These are phyloP conservation scores for Montipora capitata DNA, from an alignment of 92 coral and sea anemone species.

Conservation along the genomic window DNA sequence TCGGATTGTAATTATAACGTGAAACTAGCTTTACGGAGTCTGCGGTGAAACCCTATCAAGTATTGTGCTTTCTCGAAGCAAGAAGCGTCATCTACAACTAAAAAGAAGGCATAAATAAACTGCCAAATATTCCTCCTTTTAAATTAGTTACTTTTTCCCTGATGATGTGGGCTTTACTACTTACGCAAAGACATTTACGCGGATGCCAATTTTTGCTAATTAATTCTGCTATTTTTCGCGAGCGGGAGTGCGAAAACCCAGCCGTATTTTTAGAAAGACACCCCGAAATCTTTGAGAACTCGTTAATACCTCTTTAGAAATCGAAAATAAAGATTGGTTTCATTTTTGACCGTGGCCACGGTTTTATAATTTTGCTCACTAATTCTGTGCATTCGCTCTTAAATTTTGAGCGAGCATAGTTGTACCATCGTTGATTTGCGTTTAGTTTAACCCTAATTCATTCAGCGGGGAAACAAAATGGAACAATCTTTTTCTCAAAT, in stretches of 20 bases:
- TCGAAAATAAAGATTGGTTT: background rate
- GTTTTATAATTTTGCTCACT: background rate
- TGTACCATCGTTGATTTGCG: too few relatives aligned
- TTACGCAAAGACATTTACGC: background rate
- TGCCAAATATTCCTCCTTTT: background rate
- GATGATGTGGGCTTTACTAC: background rate
- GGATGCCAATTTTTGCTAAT: background rate
- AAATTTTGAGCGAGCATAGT: too few relatives aligned
- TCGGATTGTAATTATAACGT: background rate
- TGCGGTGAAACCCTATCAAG: background rate
- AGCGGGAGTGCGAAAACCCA: background rate
- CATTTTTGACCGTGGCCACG: background rate
- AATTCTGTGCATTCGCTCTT: conserved; percentile 8
- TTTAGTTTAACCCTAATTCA: too few relatives aligned
- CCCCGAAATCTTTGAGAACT: conserved; percentile 10
- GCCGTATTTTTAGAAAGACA: conserved; percentile 1
- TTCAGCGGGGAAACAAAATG: too few relatives aligned
- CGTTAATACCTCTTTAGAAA: background rate
- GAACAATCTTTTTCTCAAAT: too few relatives aligned
- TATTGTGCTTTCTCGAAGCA: background rate
- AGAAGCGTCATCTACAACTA: background rate
- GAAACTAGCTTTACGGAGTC: background rate
- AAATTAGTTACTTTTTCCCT: background rate
- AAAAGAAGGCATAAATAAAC: background rate
- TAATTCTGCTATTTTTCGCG: background rate